phyloP scores from a whole-genome alignment of 2,888 invertebrate genomes.

The Cheilosia grossa region DNA sequence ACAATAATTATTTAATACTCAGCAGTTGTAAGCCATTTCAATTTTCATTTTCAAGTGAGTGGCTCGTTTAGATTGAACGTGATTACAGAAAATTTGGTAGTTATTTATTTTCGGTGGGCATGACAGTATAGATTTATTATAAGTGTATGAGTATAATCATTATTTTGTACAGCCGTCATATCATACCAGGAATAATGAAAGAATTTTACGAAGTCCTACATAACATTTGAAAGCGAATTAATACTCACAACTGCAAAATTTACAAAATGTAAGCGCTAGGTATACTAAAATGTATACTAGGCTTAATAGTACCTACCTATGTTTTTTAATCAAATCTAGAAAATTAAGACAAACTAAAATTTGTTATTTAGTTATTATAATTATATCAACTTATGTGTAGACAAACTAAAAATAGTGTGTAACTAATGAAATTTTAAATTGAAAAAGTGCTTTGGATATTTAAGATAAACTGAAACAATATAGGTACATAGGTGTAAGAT shows the following conservation, averaged over 20 bases:
- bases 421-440: not conserved
- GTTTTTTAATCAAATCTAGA: slow-evolving; percentile 33
- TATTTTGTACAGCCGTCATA: slow-evolving; percentile 26
- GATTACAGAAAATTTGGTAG: not conserved
- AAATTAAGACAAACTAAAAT: not conserved
- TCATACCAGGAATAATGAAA: too few relatives aligned
- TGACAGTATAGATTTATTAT: slow-evolving; percentile 14
- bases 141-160: not conserved
- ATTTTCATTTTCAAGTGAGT: slow-evolving; percentile 82
- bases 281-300: slow-evolving; percentile 16
- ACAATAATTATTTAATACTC: slow-evolving; percentile 82
- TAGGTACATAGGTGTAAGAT: slow-evolving; percentile 3
- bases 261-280: too few relatives aligned
- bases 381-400: not conserved
- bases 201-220: too few relatives aligned
- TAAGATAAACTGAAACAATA: slow-evolving; percentile 28
- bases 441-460: slow-evolving; percentile 56
- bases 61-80: slow-evolving; percentile 80
- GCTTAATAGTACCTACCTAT: slow-evolving; percentile 48
- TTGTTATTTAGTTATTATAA: not conserved
- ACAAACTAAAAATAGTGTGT: slow-evolving; percentile 1
- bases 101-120: not conserved
- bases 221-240: too few relatives aligned
- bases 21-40: slow-evolving; percentile 82
- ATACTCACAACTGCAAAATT: too few relatives aligned